Evolutionary conservation across 2,888 invertebrate species (phyloP), one percentile per base, ranked within the genome.

Genomic region (Eristalinus aeneus): DNA sequence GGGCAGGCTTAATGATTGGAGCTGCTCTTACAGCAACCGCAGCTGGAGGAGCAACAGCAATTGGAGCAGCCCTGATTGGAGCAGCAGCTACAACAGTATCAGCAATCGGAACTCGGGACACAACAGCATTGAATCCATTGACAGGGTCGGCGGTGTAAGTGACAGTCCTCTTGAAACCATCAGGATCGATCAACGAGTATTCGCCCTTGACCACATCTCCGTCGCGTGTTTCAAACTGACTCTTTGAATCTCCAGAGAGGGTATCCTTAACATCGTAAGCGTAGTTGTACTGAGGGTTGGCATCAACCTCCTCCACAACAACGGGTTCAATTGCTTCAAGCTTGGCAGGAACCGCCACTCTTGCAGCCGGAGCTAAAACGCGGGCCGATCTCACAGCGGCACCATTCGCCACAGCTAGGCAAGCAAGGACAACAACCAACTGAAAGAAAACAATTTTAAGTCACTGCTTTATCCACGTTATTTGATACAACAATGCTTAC

Each of bases 181-280:
- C 83, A 9, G 83, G 46, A 74, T 83, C 83, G 53, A 78, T 58
- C 20, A 83, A 22, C 0, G 78, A 78, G 10, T 83, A 83, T 69
- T 83, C 83, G 31, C 83, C 83, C 36, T 64, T 78, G 16, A 83
- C 83, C 8, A 83, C 78, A 74, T 83, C 83, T 54, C 83, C 83
- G 56, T 83, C 78, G 20, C 78, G 83, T 23, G 74, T 53, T 20
- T 83, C 83, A 11, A 39, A 78, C n/a, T 83, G 83, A 1, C 63
- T 65, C 69, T 83, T 83, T 1, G 79, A 78, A 53, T 83, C 83
- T 2, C 83, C 83, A 6, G 83, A 23, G 53, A 78, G 20, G 0
- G 68, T 54, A 16, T 83, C 83, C 69, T 83, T 64, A 0, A 83
- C 83, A 39, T 74, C 69, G n/a, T 83, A 83, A 10, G 83, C 78